Base-by-base conservation (phyloP, 2,888 invertebrate genomes). In the Proisotoma minuta region DNA sequence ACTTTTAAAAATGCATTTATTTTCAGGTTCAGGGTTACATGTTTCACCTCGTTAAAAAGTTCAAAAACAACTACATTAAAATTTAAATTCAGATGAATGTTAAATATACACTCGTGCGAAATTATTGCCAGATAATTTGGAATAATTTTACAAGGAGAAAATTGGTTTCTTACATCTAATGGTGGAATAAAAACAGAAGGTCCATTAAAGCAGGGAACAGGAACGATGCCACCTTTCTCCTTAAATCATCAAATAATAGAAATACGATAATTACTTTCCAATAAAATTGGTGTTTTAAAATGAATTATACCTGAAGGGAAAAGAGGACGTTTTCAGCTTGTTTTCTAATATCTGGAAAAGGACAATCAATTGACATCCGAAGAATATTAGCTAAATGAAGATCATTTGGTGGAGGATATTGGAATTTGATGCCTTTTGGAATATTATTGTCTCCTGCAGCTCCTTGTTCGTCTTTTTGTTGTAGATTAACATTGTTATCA, bases 351-450 rank as follows among this genome's bases (percentile, higher is more conserved):
- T 84, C 83, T 68, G 80, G 78, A 72, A 83, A 84, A 5, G 84
- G 84, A 75, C 84, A 84, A 75, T 82, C 81, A 70, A 82, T 78
- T 59, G 82, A 81, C 60, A 84, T 78, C 72, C 83, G 78, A 56
- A 84, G 77, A 70, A 84, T 81, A 71, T 83, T 83, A 29, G 83
- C 83, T 66, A 84, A 77, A 75, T 83, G 82, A 57, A 82, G 75
- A 15, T 62, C 56, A 63, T 63, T 63, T 22, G 63, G 60, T 20
- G 60, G 54, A 3, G 54, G 39, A n/a, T 29, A 20, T 23, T 27
- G 34, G 12, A 40, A 48, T 3, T 24, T 22, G 15, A 29, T 12
- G 18, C 22, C 22, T 20, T 48, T 22, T 10, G 34, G 15, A 40
- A 28, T 40, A 22, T 23, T 26, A 24, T 34, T 34, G 1, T 48